Conservation (phyloP, 2,113 vertebrate genomes). For the Zapornia atra region DNA sequence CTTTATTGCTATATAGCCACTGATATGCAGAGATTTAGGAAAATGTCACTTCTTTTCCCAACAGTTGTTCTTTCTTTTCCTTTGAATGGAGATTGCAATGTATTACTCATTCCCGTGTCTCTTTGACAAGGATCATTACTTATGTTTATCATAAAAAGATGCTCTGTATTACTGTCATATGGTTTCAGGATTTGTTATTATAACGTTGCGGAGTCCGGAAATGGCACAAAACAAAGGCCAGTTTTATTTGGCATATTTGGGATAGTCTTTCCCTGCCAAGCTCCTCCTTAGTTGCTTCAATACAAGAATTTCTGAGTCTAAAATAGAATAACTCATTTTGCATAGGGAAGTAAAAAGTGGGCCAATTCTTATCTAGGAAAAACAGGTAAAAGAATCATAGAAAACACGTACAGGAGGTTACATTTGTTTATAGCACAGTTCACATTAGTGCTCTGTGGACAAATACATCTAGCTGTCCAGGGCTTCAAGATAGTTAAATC, state of each 20-base stretch:
- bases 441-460: neutral
- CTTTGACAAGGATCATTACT: slow-evolving; percentile 55
- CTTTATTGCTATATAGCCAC: slow-evolving; percentile 43
- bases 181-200: slow-evolving; percentile 56
- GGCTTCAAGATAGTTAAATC: neutral
- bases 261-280: slow-evolving; percentile 41
- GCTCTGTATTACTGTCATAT: slow-evolving; percentile 55
- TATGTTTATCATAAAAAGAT: slow-evolving; percentile 64
- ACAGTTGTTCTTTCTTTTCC: slow-evolving; percentile 41
- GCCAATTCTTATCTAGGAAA: neutral
- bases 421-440: neutral
- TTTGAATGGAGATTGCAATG: slow-evolving; percentile 46
- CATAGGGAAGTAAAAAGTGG: neutral
- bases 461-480: neutral
- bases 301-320: neutral
- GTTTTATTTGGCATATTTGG: slow-evolving; percentile 60
- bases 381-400: neutral
- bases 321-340: slow-evolving; percentile 38
- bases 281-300: slow-evolving; percentile 21
- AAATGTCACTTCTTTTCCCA: slow-evolving; percentile 10
- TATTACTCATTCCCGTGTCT: slow-evolving; percentile 33
- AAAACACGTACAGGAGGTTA: neutral
- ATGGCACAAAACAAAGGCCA: slow-evolving; percentile 61
- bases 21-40: slow-evolving; percentile 7
- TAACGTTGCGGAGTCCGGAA: slow-evolving; percentile 42